Conservation (phyloP, 2,888 invertebrate genomes). For the Pammene fasciana region DNA sequence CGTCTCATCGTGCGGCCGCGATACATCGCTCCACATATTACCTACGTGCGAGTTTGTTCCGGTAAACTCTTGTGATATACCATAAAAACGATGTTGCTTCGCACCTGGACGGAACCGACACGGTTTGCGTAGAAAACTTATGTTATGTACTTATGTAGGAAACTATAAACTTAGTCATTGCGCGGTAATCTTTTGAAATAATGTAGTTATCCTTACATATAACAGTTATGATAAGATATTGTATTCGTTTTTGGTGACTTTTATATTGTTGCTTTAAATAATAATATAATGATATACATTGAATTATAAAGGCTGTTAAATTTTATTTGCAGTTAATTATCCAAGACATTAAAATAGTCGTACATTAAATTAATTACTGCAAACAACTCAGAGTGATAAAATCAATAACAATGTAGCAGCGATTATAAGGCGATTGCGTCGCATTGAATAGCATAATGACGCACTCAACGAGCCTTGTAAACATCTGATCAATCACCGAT, state of each 20-base stretch:
- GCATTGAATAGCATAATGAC: conserved; percentile 60
- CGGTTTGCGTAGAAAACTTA: conserved; percentile 41
- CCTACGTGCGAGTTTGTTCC: conserved; percentile 77
- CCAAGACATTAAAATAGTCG: background rate
- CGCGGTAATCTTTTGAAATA: background rate
- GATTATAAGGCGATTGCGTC: conserved; percentile 57
- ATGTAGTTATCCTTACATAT: background rate
- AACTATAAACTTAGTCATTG: background rate
- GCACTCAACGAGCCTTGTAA: conserved; percentile 62
- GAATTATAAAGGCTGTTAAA: too few relatives aligned
- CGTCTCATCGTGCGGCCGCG: conserved; percentile 79
- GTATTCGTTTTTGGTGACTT: too few relatives aligned
- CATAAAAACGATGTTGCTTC: conserved; percentile 59
- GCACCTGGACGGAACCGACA: conserved; percentile 46
- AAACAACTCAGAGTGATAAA: conserved; percentile 46
- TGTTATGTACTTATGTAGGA: conserved; percentile 31
- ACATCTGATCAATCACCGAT: conserved; percentile 61
- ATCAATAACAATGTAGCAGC: conserved; percentile 54
- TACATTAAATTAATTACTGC: conserved; percentile 14
- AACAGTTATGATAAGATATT: too few relatives aligned
- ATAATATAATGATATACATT: background rate
- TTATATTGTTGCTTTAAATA: background rate
- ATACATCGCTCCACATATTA: conserved; percentile 78
- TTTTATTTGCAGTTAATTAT: conserved; percentile 5
- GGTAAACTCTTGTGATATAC: conserved; percentile 68